A percentile compares a stretch with the other conserved stretches of the same genome.
Evolutionary conservation across 1,140 invertebrate genomes (phyloP).

Genomic region (Hermatobates lingyangjiaoensis): DNA sequence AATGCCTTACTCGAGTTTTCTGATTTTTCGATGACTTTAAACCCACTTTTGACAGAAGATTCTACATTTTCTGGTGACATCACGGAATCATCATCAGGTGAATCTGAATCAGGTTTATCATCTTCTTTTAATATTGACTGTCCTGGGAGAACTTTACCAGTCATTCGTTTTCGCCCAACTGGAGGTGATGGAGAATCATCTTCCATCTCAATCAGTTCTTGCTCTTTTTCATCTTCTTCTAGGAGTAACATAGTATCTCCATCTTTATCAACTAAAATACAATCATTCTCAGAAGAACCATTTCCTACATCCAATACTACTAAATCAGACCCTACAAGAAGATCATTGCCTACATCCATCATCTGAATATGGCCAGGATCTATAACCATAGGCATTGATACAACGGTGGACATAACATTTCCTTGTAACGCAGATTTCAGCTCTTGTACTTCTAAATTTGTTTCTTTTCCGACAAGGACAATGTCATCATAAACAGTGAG

Average conservation of each 20-base stretch:
- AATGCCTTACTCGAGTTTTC: background rate
- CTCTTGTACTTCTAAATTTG: slow-evolving; percentile 18
- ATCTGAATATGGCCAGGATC: slow-evolving; percentile 12
- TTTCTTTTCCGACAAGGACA: slow-evolving; percentile 18
- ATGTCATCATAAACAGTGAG: slow-evolving; percentile 21
- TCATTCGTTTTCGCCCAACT: slow-evolving; percentile 14
- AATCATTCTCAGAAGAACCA: slow-evolving; percentile 22
- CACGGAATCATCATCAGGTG: slow-evolving; percentile 28
- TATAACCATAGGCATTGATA: slow-evolving; percentile 16
- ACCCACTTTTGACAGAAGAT: background rate
- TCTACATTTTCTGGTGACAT: slow-evolving; percentile 1
- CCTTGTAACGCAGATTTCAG: slow-evolving; percentile 15
- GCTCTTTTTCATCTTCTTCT: slow-evolving; percentile 14
- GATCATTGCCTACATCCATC: slow-evolving; percentile 16
- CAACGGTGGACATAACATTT: slow-evolving; percentile 16
- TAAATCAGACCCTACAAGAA: slow-evolving; percentile 16
- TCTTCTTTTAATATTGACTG: slow-evolving; percentile 16
- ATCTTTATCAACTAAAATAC: slow-evolving; percentile 24
- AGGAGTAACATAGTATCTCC: slow-evolving; percentile 22
- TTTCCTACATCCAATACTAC: slow-evolving; percentile 20
- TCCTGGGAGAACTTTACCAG: slow-evolving; percentile 18
- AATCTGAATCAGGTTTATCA: slow-evolving; percentile 24
- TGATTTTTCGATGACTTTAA: slow-evolving; percentile 1
- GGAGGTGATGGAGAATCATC: slow-evolving; percentile 17
- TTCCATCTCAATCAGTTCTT: slow-evolving; percentile 16